phyloP scores from a whole-genome alignment of 2,888 invertebrate species.

The Camptogramma bilineatum region DNA sequence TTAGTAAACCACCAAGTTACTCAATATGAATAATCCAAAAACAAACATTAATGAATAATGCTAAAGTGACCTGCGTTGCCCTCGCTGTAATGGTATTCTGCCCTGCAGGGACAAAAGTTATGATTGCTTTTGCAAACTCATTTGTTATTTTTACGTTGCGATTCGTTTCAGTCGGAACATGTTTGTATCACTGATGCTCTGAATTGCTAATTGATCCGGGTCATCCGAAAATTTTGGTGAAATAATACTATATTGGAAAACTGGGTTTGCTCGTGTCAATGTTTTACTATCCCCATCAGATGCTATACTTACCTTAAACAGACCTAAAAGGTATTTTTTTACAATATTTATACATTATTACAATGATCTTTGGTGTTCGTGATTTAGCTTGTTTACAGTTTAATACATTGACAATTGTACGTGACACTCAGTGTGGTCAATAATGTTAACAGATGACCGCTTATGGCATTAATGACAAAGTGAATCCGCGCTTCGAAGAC shows the following conservation, averaged over 20 bases:
- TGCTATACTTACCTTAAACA: no score
- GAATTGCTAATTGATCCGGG: slow-evolving; percentile 43
- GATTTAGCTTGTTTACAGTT: neutral
- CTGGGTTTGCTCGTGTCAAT: neutral
- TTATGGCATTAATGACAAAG: no score
- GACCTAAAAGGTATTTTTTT: no score
- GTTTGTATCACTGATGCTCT: slow-evolving; percentile 42
- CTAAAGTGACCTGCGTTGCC: slow-evolving; percentile 44
- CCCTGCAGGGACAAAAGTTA: slow-evolving; percentile 48
- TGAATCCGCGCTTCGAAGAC: no score
- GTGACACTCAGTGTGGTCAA: no score
- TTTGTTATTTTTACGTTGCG: slow-evolving; percentile 49
- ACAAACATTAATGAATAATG: slow-evolving; percentile 44
- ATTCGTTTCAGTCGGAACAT: slow-evolving; percentile 45
- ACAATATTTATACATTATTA: no score
- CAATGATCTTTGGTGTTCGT: neutral
- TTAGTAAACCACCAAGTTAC: slow-evolving; percentile 29
- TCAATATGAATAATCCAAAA: slow-evolving; percentile 42
- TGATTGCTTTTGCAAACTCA: slow-evolving; percentile 50
- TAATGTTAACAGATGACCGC: no score
- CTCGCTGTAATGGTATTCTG: slow-evolving; percentile 35
- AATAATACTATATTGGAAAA: slow-evolving; percentile 23
- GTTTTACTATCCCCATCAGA: no score
- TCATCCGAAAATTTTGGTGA: slow-evolving; percentile 39
- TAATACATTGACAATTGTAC: neutral